phyloP scores from a whole-genome alignment of 2,888 invertebrate species.

The Meta bourneti region DNA sequence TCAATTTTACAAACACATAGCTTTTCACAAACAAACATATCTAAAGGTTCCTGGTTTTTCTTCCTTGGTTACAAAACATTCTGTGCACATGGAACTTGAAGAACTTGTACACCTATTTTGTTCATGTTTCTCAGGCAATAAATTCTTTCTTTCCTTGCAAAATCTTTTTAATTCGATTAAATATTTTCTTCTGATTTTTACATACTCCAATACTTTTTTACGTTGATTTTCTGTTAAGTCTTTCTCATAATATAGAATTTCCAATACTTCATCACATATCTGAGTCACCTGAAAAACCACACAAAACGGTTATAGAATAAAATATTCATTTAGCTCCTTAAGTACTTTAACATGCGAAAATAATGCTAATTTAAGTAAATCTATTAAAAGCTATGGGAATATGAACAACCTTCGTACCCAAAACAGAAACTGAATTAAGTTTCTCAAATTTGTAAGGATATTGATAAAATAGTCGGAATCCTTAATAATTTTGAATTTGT shows the following conservation, averaged over 20 bases:
- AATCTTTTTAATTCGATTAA: background rate
- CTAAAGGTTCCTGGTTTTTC: background rate
- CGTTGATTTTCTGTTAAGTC: background rate
- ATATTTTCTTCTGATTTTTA: background rate
- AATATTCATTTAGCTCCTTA: no score
- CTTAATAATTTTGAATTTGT: no score
- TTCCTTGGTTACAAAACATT: background rate
- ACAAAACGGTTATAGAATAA: no score
- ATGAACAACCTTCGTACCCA: no score
- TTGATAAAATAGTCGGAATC: no score
- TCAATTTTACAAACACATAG: background rate
- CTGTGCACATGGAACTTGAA: background rate
- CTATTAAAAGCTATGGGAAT: no score
- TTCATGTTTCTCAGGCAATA: background rate
- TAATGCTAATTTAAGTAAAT: no score
- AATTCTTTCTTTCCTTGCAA: background rate
- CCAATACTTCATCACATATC: background rate
- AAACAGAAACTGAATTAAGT: no score
- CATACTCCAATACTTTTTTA: background rate
- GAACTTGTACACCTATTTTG: background rate
- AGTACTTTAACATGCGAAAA: no score
- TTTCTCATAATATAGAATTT: background rate
- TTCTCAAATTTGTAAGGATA: no score
- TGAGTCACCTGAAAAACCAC: background rate
- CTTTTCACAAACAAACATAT: background rate